These are phyloP conservation scores for Pyrocephalus nanus DNA, from an alignment of 2,797 vertebrate species.

Conservation along the genomic window DNA sequence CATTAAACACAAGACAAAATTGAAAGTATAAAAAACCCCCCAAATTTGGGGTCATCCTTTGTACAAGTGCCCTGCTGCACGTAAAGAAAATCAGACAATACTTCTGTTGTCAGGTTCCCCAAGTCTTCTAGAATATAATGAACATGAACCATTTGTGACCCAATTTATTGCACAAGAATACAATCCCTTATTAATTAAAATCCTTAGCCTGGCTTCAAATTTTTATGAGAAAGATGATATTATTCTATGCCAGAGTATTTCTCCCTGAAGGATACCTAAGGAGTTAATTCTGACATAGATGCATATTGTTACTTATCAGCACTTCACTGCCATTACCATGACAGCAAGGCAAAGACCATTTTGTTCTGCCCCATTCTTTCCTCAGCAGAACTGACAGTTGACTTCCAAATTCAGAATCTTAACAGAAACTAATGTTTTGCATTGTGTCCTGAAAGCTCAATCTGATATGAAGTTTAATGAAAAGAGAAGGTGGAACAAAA, in stretches of 20 bases:
- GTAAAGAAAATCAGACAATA: background rate
- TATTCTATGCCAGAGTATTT: background rate
- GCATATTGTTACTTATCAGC: conserved; percentile 19
- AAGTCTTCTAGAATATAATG: background rate
- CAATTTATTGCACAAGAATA: background rate
- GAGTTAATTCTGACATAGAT: conserved; percentile 18
- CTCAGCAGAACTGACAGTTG: conserved; percentile 3
- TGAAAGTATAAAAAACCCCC: background rate
- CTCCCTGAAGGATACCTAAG: background rate
- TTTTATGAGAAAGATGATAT: background rate
- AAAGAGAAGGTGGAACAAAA: conserved; percentile 18
- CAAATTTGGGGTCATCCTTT: background rate
- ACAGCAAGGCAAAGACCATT: conserved; percentile 37
- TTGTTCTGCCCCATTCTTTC: conserved; percentile 14
- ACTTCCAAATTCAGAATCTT: conserved; percentile 13
- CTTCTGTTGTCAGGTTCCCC: background rate
- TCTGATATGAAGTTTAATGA: conserved; percentile 19
- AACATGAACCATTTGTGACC: background rate
- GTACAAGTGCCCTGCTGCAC: background rate
- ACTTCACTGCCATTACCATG: conserved; percentile 45
- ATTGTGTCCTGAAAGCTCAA: conserved; percentile 21
- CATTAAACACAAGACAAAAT: background rate
- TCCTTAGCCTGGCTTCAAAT: background rate
- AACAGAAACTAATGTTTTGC: background rate
- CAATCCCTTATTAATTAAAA: background rate